Evolutionary conservation across 2,888 invertebrate species (phyloP), one percentile per base, ranked within the genome.

Genomic region (Diaphora mendica): DNA sequence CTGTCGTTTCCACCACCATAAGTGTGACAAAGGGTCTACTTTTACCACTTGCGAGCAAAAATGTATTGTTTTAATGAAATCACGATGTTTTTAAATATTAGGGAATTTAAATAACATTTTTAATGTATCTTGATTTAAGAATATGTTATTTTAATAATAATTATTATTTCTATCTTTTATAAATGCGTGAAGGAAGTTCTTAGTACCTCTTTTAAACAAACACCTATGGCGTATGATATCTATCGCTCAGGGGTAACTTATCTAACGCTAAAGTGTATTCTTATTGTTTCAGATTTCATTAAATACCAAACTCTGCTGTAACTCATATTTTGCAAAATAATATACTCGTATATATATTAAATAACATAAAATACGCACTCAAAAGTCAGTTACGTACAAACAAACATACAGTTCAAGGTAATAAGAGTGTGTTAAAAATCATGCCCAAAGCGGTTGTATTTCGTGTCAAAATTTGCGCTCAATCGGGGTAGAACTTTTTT

Each of bases 1-100:
- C n/a, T 23, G 66, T 55, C 71, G 59, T 71, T 71, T 44, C 26
- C 71, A 71, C 59, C 30, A 59, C 17, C 35, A 20, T 35, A 59
- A 59, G 66, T 55, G 66, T 71, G 35, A 59, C 15, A 23, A 30
- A 71, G 66, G 35, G 59, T 65, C 35, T 51, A 71, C 65, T 71
- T 51, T 30, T 20, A 51, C 26, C 51, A 17, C 23, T 62, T 62
- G 11, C 51, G 51, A 33, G 65, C 26, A 8, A 39, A 23, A 65
- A 71, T 55, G 26, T 48, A 30, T 62, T 62, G 64, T 64, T 62
- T 35, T 23, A 48, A 42, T 33, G 17, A 48, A 48, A 35, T 62
- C 62, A 17, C 62, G 17, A 17, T 17, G 8, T 62, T 30, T 30
- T 30, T 30, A 30, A 26, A 5, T 30, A 30, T 15, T 62, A 17